phyloP scores from a whole-genome alignment of 2,113 vertebrate species.

The Bufo gargarizans region DNA sequence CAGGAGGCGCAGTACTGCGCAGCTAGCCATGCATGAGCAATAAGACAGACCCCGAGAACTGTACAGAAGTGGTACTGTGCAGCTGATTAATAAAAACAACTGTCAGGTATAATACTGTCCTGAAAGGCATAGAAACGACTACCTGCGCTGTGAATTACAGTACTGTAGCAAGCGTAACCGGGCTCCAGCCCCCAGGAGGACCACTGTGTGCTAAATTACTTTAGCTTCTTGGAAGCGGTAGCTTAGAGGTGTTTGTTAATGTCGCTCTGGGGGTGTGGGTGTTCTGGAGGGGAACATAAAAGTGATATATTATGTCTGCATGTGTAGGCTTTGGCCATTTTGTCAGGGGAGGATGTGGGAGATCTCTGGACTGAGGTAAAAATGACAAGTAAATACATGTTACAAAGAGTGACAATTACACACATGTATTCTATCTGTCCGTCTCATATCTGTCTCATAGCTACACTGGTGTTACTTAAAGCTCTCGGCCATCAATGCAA shows the following conservation, averaged over 20 bases:
- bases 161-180: not conserved
- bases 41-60: not conserved
- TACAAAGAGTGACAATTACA: not conserved
- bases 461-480: too few species aligned
- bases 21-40: not conserved
- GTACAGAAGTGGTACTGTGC: not conserved
- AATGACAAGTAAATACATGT: not conserved
- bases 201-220: not conserved
- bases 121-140: not conserved
- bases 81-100: not conserved
- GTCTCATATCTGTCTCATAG: too few species aligned
- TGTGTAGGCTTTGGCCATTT: not conserved
- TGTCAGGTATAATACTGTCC: not conserved
- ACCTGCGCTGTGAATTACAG: constrained; percentile 2
- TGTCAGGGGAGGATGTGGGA: not conserved
- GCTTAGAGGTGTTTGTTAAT: constrained; percentile 6
- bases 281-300: not conserved
- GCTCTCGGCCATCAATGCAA: too few species aligned
- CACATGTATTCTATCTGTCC: not conserved
- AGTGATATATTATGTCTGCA: constrained; percentile 1
- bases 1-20: constrained; percentile 1
- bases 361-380: not conserved
- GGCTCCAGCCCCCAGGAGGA: constrained; percentile 6
- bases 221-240: not conserved
- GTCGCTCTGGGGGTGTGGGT: not conserved